Conservation (phyloP, 2,797 vertebrate genomes). For the Aselliscus stoliczkanus region DNA sequence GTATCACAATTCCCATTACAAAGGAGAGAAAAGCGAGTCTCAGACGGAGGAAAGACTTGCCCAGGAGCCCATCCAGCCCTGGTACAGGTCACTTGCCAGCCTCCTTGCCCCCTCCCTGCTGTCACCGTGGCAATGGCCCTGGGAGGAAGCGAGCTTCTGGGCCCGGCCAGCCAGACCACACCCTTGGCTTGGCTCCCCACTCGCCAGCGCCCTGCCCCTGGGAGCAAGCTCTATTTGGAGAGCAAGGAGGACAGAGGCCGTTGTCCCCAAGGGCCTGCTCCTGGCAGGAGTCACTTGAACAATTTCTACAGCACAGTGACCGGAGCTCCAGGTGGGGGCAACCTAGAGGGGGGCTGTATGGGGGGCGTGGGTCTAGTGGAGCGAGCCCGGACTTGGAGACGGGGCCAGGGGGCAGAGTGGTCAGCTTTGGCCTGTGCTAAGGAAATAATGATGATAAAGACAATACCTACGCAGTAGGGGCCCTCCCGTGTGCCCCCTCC, state of each 20-base stretch:
- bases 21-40: neutral
- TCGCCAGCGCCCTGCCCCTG: rapidly evolving
- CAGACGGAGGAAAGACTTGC: rapidly evolving
- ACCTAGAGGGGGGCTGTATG: rapidly evolving
- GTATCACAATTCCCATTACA: rapidly evolving
- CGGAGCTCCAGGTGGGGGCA: neutral
- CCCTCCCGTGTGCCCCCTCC: rapidly evolving
- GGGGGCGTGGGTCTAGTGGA: rapidly evolving
- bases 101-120: rapidly evolving
- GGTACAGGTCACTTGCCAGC: rapidly evolving
- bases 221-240: neutral
- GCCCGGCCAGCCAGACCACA: rapidly evolving
- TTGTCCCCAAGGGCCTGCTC: neutral
- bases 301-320: neutral
- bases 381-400: rapidly evolving
- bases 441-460: rapidly evolving
- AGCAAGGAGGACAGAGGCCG: too few relatives aligned
- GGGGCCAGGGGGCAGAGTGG: rapidly evolving
- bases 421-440: rapidly evolving
- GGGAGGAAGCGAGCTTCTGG: too few relatives aligned
- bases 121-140: too few relatives aligned
- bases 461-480: rapidly evolving
- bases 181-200: too few relatives aligned
- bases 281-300: neutral
- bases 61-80: rapidly evolving